Percentiles rank a stretch among this genome's conserved stretches.
These are phyloP conservation scores for Chlorospingus semifuscus DNA, from an alignment of 2,797 vertebrate genomes.

Conservation along the genomic window DNA sequence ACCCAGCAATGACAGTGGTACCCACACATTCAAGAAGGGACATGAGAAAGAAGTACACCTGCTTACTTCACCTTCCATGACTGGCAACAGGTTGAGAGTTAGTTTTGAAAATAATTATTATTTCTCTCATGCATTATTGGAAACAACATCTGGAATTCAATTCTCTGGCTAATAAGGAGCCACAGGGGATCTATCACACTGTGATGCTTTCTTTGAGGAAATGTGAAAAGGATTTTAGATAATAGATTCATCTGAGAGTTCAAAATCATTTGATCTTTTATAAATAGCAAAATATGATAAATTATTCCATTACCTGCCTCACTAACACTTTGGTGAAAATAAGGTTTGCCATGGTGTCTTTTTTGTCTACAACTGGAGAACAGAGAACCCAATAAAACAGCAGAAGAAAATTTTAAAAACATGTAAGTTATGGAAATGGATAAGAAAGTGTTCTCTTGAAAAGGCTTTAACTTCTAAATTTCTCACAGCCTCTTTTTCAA, in stretches of 20 bases:
- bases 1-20: not conserved
- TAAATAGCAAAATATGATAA: not conserved
- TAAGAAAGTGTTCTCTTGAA: not conserved
- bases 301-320: not conserved
- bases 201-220: not conserved
- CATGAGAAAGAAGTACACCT: not conserved
- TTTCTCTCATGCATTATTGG: not conserved
- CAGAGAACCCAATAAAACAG: not conserved
- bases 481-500: not conserved
- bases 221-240: not conserved
- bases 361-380: not conserved
- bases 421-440: not conserved
- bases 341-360: not conserved
- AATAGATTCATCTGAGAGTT: not conserved
- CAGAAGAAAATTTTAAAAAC: not conserved
- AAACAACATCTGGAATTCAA: not conserved
- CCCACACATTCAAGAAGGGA: not conserved
- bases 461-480: not conserved
- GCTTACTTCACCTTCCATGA: not conserved
- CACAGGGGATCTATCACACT: not conserved
- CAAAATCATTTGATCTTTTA: not conserved
- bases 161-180: not conserved
- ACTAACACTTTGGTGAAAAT: not conserved
- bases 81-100: not conserved
- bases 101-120: not conserved